Conservation (phyloP, 2,797 vertebrate species). For the Buceros bicornis region DNA sequence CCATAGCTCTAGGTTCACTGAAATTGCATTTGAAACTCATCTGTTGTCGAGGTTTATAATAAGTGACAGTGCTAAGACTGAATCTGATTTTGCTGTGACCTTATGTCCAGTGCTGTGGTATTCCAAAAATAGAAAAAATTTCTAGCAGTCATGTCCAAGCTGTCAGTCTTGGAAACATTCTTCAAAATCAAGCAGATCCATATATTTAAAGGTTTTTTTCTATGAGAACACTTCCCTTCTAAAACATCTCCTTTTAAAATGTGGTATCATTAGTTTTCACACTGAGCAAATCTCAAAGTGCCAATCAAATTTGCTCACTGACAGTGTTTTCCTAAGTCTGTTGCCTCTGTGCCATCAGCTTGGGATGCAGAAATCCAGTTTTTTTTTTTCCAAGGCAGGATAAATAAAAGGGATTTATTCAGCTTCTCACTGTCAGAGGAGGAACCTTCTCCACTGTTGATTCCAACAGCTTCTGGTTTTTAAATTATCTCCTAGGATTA, state of each 20-base stretch:
- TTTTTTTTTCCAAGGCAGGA: neutral
- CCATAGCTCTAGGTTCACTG: neutral
- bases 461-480: neutral
- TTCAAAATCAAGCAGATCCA: neutral
- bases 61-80: neutral
- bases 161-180: neutral
- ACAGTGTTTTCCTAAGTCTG: neutral
- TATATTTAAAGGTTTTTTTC: neutral
- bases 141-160: neutral
- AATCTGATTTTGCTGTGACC: neutral
- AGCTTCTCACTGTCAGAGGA: neutral
- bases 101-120: neutral
- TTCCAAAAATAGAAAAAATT: neutral
- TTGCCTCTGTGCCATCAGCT: neutral
- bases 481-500: neutral
- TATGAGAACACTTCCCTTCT: neutral
- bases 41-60: conserved; percentile 3
- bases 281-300: neutral
- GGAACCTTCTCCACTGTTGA: neutral
- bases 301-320: neutral
- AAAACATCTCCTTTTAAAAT: neutral
- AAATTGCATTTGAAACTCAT: neutral
- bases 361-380: neutral
- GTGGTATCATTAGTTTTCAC: neutral
- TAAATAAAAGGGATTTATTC: neutral